These are phyloP conservation scores for zebrafish (Danio rerio) DNA, from an alignment of 2,113 vertebrate genomes.

Conservation along the genomic window GRCz12tu NC_133176.1:39193001-39193500, in stretches of 20 bases:
- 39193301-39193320: too few relatives aligned
- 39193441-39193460: too few relatives aligned
- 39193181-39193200: neutral
- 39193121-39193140: conserved; percentile 1
- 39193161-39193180: neutral
- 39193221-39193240: neutral
- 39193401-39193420: too few relatives aligned
- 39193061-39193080: neutral
- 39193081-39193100: neutral
- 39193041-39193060: neutral
- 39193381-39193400: too few relatives aligned
- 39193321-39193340: too few relatives aligned
- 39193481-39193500: too few relatives aligned
- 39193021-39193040: neutral
- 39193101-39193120: neutral
- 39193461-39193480: too few relatives aligned
- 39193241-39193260: neutral
- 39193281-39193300: neutral
- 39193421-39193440: too few relatives aligned
- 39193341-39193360: too few relatives aligned
- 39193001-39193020: conserved; percentile 24
- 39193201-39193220: neutral
- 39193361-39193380: too few relatives aligned
- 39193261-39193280: neutral
- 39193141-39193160: conserved; percentile 1